Percentiles rank a stretch among this genome's conserved stretches.
Conservation (phyloP, 2,888 invertebrate species). For the Hofmannophila pseudospretella region DNA sequence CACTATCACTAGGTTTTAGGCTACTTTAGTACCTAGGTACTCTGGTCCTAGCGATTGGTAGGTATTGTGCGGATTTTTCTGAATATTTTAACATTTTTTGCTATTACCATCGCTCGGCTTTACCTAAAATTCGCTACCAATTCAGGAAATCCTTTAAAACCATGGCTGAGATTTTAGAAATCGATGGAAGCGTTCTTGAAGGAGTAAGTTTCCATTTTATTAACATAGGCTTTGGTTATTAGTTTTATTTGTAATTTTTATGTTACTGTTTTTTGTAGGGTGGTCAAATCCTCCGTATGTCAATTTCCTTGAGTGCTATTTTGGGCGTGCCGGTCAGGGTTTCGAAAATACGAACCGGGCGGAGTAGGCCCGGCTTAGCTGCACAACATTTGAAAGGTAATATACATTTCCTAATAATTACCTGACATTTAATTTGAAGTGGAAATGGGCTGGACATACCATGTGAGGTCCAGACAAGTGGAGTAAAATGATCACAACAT, state of each 20-base stretch:
- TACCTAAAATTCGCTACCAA: too few relatives aligned
- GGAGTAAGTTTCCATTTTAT: conserved; percentile 73
- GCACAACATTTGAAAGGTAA: conserved; percentile 89
- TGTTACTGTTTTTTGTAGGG: conserved; percentile 77
- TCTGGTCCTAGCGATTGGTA: too few relatives aligned
- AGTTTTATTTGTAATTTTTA: not conserved
- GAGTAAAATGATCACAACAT: too few relatives aligned
- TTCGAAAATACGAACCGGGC: conserved; percentile 87
- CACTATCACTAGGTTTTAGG: too few relatives aligned
- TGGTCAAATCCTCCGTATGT: conserved; percentile 92
- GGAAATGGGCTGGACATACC: too few relatives aligned
- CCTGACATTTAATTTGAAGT: too few relatives aligned
- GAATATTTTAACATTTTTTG: too few relatives aligned
- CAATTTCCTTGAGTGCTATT: conserved; percentile 88
- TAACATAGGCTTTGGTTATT: not conserved
- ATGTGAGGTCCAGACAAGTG: too few relatives aligned
- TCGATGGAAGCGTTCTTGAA: conserved; percentile 89
- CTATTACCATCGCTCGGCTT: too few relatives aligned
- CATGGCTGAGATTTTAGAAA: conserved; percentile 69
- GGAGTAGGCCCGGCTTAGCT: conserved; percentile 89
- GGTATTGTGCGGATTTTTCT: too few relatives aligned
- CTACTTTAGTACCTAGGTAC: too few relatives aligned
- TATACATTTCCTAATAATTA: not conserved
- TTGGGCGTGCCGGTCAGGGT: conserved; percentile 84
- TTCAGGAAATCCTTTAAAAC: too few relatives aligned